Percentiles rank a stretch among this genome's conserved stretches.
phyloP scores from a whole-genome alignment of 2,797 vertebrate species.

The Masticophis lateralis region DNA sequence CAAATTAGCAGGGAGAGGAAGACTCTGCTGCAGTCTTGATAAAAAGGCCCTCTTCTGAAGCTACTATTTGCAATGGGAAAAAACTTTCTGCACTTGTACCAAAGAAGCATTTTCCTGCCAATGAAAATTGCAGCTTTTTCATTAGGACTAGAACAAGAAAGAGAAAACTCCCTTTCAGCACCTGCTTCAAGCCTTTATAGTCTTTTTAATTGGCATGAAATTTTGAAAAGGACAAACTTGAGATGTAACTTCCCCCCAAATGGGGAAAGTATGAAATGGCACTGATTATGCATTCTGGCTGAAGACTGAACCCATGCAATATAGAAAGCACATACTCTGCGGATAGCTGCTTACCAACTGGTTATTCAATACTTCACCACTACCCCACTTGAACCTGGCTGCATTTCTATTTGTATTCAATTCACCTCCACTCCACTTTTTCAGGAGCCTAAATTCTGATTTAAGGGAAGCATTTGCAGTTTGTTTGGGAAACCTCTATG shows the following conservation, averaged over 20 bases:
- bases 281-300: not conserved
- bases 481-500: not conserved
- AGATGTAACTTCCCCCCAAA: not conserved
- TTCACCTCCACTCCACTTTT: not conserved
- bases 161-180: not conserved
- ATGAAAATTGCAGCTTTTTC: not conserved
- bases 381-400: not conserved
- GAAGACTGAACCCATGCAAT: not conserved
- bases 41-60: not conserved
- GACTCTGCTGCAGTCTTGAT: not conserved
- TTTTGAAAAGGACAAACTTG: not conserved
- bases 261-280: not conserved
- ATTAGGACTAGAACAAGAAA: not conserved
- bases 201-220: not conserved
- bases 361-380: not conserved
- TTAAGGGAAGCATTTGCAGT: not conserved
- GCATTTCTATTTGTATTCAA: not conserved
- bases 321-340: not conserved
- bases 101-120: not conserved
- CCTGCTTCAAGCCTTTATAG: not conserved
- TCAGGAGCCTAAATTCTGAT: not conserved
- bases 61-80: not conserved
- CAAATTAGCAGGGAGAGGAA: not conserved
- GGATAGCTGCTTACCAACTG: not conserved
- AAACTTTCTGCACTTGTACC: not conserved